Evolutionary conservation across 1,140 invertebrate species (phyloP).

Genomic region (Drosophila nasuta): DNA sequence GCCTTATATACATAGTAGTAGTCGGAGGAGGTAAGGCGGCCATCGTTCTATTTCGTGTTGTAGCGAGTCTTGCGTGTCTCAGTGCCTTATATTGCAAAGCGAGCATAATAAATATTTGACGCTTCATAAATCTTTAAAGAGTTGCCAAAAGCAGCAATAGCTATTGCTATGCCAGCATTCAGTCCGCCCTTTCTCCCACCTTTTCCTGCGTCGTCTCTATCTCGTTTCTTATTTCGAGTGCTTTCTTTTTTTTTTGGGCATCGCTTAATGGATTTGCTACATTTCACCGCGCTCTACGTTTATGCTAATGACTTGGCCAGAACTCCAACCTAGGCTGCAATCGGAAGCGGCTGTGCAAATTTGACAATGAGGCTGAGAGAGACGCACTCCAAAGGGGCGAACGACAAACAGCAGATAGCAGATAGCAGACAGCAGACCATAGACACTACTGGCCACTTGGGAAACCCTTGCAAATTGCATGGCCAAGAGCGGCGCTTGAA

Average conservation of each 20-base stretch:
- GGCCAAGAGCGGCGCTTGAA: conserved; percentile 53
- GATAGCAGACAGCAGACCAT: not conserved
- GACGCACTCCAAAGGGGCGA: not conserved
- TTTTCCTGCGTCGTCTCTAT: not conserved
- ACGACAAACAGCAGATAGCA: too few relatives aligned
- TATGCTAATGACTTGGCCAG: conserved; percentile 72
- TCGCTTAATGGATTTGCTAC: conserved; percentile 76
- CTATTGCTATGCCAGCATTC: conserved; percentile 11
- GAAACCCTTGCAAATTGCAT: conserved; percentile 81
- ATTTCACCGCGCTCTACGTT: conserved; percentile 68
- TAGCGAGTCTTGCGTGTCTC: conserved; percentile 71
- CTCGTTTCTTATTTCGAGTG: conserved; percentile 40
- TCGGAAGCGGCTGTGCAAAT: conserved; percentile 69
- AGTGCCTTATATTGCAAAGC: conserved; percentile 83
- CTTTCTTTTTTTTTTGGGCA: conserved; percentile 18
- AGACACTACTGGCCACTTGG: conserved; percentile 60
- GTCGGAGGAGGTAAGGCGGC: conserved; percentile 5
- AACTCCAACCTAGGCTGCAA: conserved; percentile 47
- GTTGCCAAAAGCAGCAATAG: conserved; percentile 66
- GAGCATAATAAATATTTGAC: conserved; percentile 84
- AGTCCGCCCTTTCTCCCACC: not conserved
- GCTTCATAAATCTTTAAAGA: conserved; percentile 84
- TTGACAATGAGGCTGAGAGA: conserved; percentile 57
- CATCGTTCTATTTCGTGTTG: conserved; percentile 69
- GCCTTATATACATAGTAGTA: not conserved